Conservation (phyloP, 1,140 invertebrate genomes). For the Plutomurus gul region DNA sequence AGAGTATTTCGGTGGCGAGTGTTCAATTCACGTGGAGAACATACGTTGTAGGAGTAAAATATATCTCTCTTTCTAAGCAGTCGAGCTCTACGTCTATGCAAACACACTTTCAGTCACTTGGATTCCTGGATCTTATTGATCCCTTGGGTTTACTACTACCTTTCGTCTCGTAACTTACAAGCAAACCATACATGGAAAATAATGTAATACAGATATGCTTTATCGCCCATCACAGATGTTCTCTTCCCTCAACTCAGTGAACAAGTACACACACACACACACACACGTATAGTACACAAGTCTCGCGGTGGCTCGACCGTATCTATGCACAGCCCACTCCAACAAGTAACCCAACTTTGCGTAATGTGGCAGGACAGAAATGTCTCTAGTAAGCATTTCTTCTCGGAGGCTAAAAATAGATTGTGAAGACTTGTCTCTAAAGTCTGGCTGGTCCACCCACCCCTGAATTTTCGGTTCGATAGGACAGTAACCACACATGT, state of each 20-base stretch:
- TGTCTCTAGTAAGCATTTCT: constrained; percentile 8
- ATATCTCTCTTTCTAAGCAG: no score
- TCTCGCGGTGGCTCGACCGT: not conserved
- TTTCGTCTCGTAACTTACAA: constrained; percentile 8
- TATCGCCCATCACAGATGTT: not conserved
- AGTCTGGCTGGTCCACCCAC: not conserved
- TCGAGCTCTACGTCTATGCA: constrained; percentile 16
- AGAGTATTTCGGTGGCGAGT: no score
- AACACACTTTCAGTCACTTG: constrained; percentile 3
- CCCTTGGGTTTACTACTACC: constrained; percentile 17
- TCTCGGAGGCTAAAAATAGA: constrained; percentile 5
- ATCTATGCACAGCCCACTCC: not conserved
- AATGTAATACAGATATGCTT: constrained; percentile 28
- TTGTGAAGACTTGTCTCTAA: not conserved
- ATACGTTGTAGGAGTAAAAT: not conserved
- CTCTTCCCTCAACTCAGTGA: not conserved
- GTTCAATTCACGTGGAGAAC: no score
- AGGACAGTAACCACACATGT: not conserved
- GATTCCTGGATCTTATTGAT: constrained; percentile 20
- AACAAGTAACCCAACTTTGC: not conserved
- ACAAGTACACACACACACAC: not conserved
- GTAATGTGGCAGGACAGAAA: not conserved
- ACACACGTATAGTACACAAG: not conserved
- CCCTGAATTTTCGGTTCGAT: not conserved
- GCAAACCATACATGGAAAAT: constrained; percentile 13